These are phyloP conservation scores for Drosophila sordidapex DNA, from an alignment of 2,888 invertebrate genomes.

Conservation along the genomic window DNA sequence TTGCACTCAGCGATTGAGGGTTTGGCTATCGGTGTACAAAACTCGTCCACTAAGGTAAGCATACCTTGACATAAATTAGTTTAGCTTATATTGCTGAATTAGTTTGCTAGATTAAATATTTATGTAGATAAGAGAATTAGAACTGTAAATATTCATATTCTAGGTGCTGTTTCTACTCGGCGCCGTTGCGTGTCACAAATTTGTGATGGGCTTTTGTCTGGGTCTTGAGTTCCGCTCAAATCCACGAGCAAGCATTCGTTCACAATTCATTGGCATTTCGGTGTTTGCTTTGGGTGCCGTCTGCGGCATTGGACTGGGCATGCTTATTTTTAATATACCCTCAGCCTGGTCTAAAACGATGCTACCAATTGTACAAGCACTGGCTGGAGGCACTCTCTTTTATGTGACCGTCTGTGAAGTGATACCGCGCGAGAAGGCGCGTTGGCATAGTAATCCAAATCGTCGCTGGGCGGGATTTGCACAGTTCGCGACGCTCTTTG, in stretches of 20 bases:
- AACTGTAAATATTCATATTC: constrained; percentile 56
- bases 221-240: constrained; percentile 90
- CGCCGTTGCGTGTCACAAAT: constrained; percentile 92
- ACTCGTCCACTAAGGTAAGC: constrained; percentile 87
- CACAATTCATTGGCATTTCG: constrained; percentile 87
- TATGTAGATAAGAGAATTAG: constrained; percentile 50
- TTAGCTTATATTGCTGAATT: constrained; percentile 26
- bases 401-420: constrained; percentile 92
- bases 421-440: constrained; percentile 90
- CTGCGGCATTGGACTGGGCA: constrained; percentile 89
- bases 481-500: constrained; percentile 87
- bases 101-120: constrained; percentile 61
- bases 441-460: constrained; percentile 88
- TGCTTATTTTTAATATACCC: constrained; percentile 87
- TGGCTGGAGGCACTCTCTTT: constrained; percentile 91
- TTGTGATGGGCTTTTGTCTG: constrained; percentile 92
- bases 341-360: constrained; percentile 84
- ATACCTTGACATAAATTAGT: constrained; percentile 39
- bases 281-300: constrained; percentile 90
- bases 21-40: constrained; percentile 92
- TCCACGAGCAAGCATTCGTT: constrained; percentile 78
- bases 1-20: constrained; percentile 93
- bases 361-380: constrained; percentile 88
- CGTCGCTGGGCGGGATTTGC: constrained; percentile 87
- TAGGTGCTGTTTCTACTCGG: constrained; percentile 89